These are phyloP conservation scores for Gila robusta DNA, from an alignment of 2,797 vertebrate species.

Conservation along the genomic window DNA sequence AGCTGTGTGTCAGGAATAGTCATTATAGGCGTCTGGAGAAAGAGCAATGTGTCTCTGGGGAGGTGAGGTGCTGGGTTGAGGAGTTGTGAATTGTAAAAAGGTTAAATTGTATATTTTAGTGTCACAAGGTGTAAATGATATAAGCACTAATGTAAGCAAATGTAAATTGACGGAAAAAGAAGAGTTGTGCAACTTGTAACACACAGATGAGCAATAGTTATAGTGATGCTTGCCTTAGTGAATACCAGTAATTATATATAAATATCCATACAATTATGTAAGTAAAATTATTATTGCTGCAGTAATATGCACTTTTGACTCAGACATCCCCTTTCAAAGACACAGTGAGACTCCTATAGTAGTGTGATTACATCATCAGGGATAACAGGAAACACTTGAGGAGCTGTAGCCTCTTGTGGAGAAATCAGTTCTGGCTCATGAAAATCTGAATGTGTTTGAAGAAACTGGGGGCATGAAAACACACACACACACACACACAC, in stretches of 20 bases:
- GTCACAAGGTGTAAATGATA: background rate
- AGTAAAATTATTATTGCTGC: background rate
- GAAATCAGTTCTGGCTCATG: conserved; percentile 74
- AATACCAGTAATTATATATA: background rate
- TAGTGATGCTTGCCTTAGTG: background rate
- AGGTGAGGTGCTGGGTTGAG: background rate
- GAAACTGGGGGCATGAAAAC: conserved; percentile 68
- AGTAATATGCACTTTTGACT: conserved; percentile 4
- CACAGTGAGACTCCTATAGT: conserved; percentile 3
- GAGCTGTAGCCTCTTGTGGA: conserved; percentile 9
- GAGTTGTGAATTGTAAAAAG: background rate
- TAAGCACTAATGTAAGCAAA: background rate
- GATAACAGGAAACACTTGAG: conserved; percentile 32
- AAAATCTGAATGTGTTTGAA: conserved; percentile 70
- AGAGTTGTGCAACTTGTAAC: background rate
- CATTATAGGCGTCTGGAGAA: background rate
- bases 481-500: conserved; percentile 65
- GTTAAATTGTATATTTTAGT: background rate
- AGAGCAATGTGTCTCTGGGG: background rate
- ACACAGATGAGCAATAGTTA: background rate
- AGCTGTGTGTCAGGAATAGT: background rate
- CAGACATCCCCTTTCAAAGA: background rate
- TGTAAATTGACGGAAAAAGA: background rate
- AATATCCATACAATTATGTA: background rate
- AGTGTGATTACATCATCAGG: conserved; percentile 29